Percentiles rank a stretch among this genome's conserved stretches.
These are phyloP conservation scores for Erebia aethiops DNA, from an alignment of 2,888 invertebrate species.

Conservation along the genomic window DNA sequence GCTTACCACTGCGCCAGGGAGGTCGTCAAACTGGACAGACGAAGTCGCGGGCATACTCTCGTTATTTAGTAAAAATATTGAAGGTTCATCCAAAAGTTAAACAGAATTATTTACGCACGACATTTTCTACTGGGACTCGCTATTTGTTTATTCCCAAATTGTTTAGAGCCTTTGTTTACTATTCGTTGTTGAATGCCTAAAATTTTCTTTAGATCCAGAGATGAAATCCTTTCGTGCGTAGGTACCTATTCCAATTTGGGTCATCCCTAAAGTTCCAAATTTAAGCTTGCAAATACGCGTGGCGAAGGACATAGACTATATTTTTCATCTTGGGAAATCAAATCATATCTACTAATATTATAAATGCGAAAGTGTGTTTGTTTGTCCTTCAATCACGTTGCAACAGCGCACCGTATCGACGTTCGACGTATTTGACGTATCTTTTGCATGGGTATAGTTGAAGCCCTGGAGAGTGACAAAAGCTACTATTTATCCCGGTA, in stretches of 20 bases:
- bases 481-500: no score
- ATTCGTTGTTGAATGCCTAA: constrained; percentile 6
- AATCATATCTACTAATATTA: no score
- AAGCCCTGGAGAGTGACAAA: no score
- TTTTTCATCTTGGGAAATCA: no score
- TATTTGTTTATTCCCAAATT: constrained; percentile 27
- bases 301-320: background rate
- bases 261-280: constrained; percentile 9
- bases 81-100: constrained; percentile 34
- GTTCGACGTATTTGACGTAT: no score
- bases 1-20: no score
- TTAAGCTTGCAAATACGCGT: background rate
- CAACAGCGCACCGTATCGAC: no score
- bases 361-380: no score
- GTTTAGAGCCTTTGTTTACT: constrained; percentile 18
- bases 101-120: constrained; percentile 36
- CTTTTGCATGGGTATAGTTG: no score
- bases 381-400: no score
- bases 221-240: constrained; percentile 17
- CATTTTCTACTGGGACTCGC: constrained; percentile 14
- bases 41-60: background rate
- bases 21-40: no score
- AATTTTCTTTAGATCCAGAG: constrained; percentile 13
- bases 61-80: constrained; percentile 31
- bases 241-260: background rate